Conservation (phyloP, 2,888 invertebrate species). For the Drosophila histrio region DNA sequence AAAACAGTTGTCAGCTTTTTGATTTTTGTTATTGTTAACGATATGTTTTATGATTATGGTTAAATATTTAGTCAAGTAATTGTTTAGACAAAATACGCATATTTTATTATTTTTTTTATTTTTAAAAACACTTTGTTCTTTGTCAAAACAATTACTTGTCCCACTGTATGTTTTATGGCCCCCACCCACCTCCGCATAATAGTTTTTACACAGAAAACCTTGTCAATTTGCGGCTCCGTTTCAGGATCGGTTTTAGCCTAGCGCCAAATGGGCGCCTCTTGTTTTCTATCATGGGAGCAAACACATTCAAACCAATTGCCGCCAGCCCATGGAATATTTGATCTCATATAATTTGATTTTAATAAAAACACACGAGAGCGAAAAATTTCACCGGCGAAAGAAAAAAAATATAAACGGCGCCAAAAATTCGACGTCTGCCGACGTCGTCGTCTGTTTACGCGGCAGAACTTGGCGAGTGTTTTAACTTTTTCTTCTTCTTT, state of each 20-base stretch:
- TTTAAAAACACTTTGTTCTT: background rate
- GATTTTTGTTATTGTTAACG: background rate
- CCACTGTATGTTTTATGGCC: background rate
- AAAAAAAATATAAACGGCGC: slow-evolving; percentile 63
- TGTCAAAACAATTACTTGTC: background rate
- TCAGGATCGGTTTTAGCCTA: slow-evolving; percentile 33
- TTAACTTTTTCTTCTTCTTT: slow-evolving; percentile 19
- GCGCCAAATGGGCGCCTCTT: slow-evolving; percentile 51
- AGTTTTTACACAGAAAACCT: slow-evolving; percentile 62
- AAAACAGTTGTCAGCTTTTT: slow-evolving; percentile 41
- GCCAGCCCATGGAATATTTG: slow-evolving; percentile 23
- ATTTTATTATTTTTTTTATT: no score
- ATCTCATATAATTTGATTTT: slow-evolving; percentile 10
- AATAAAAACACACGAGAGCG: slow-evolving; percentile 19
- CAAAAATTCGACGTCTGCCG: slow-evolving; percentile 68
- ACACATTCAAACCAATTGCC: background rate
- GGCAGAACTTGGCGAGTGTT: slow-evolving; percentile 60
- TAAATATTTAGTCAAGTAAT: background rate
- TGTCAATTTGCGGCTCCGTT: slow-evolving; percentile 45
- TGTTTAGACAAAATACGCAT: background rate
- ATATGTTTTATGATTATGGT: background rate
- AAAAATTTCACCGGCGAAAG: slow-evolving; percentile 60
- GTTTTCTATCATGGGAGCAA: slow-evolving; percentile 39
- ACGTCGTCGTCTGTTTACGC: slow-evolving; percentile 71
- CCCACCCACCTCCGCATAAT: slow-evolving; percentile 76